phyloP scores from a whole-genome alignment of 2,113 vertebrate genomes.

The Planiliza haematocheilus region DNA sequence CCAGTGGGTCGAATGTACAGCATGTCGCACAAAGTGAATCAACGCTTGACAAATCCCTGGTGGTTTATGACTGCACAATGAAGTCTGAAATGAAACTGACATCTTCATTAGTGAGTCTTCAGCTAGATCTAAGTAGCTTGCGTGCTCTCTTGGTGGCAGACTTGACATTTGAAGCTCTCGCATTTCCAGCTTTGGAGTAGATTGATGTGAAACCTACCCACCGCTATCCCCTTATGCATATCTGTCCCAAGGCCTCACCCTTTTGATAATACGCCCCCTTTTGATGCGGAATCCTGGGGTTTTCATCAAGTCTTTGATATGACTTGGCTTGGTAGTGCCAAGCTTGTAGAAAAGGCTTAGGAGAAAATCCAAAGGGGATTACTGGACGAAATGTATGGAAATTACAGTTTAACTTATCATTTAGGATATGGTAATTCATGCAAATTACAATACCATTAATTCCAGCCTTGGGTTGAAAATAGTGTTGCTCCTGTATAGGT shows the following conservation, averaged over 20 bases:
- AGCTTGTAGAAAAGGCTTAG: constrained; percentile 45
- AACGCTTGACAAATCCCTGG: constrained; percentile 35
- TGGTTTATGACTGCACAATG: constrained; percentile 24
- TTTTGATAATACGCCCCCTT: constrained; percentile 35
- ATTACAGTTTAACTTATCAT: constrained; percentile 76
- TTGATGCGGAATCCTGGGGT: constrained; percentile 58
- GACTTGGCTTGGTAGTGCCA: constrained; percentile 34
- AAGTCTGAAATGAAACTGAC: constrained; percentile 37
- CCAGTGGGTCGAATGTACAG: constrained; percentile 18
- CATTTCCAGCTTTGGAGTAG: not conserved
- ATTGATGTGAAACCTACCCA: not conserved
- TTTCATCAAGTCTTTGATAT: constrained; percentile 53
- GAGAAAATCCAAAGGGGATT: constrained; percentile 67
- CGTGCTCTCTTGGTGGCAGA: constrained; percentile 6
- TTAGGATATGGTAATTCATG: constrained; percentile 75
- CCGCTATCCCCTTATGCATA: constrained; percentile 27
- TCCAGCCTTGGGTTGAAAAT: constrained; percentile 61
- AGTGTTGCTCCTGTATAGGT: constrained; percentile 17
- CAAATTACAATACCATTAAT: constrained; percentile 71
- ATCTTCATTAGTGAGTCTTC: constrained; percentile 41
- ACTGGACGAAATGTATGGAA: constrained; percentile 70
- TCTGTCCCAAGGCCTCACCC: constrained; percentile 59
- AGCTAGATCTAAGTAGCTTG: constrained; percentile 16
- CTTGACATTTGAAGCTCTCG: constrained; percentile 5
- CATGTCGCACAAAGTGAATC: constrained; percentile 32